Percentiles rank a stretch among this genome's conserved stretches.
Conservation (phyloP, 2,797 vertebrate species). For the Microctenopoma steveboyesi region DNA sequence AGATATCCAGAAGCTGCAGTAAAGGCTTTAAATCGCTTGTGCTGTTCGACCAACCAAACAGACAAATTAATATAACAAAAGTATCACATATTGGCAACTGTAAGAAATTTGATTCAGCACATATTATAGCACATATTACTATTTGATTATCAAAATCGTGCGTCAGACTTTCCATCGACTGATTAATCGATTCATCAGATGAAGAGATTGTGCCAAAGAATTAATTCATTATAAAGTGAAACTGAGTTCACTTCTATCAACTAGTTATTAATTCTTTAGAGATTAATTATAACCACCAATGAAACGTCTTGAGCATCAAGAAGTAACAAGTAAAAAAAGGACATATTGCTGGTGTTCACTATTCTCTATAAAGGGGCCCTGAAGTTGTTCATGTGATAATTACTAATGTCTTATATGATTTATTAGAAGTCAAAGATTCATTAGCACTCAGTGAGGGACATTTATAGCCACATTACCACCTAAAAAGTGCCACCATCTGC, state of each 20-base stretch:
- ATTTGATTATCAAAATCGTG: not conserved
- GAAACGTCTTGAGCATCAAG: not conserved
- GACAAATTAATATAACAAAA: not conserved
- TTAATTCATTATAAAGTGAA: too few relatives aligned
- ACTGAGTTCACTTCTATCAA: not conserved
- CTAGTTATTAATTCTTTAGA: not conserved
- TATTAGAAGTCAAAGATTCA: not conserved
- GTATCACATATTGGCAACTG: not conserved
- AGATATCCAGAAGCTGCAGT: not conserved
- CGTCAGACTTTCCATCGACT: not conserved
- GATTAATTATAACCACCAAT: not conserved
- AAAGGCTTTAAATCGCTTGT: not conserved
- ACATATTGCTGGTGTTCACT: not conserved
- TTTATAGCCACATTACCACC: not conserved
- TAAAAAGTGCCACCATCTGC: not conserved
- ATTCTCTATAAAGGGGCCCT: not conserved
- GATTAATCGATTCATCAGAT: not conserved
- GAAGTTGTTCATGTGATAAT: not conserved
- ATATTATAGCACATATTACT: not conserved
- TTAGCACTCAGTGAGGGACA: not conserved
- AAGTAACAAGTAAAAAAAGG: not conserved
- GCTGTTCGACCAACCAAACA: not conserved
- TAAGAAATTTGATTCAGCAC: not conserved
- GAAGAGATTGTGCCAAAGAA: not conserved
- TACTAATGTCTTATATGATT: not conserved